These are phyloP conservation scores for Akabosia matsudoensis DNA, from an alignment of 1,140 invertebrate species.

Conservation along the genomic window DNA sequence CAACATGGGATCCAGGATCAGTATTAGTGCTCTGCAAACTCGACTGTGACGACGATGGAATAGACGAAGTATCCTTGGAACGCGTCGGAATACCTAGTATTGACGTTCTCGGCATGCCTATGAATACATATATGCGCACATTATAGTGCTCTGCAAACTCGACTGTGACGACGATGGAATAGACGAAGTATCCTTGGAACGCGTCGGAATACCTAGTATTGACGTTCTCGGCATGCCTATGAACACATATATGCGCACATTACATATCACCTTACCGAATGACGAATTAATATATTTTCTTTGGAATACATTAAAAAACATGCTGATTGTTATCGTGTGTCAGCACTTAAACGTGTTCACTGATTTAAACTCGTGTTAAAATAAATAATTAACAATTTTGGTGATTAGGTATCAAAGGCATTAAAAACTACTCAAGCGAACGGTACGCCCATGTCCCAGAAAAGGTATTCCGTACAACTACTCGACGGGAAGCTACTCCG, in stretches of 20 bases:
- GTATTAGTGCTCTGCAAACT: constrained; percentile 35
- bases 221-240: constrained; percentile 76
- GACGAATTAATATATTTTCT: too few relatives aligned
- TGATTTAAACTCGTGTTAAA: too few relatives aligned
- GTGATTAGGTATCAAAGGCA: too few relatives aligned
- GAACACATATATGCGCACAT: too few relatives aligned
- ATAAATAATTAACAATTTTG: too few relatives aligned
- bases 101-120: constrained; percentile 74
- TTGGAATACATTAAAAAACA: not conserved
- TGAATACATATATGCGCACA: too few relatives aligned
- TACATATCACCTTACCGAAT: too few relatives aligned
- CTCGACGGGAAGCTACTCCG: too few relatives aligned
- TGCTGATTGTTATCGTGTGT: constrained; percentile 6
- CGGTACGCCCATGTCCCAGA: too few relatives aligned
- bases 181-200: constrained; percentile 64
- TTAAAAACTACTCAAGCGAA: too few relatives aligned
- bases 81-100: constrained; percentile 71
- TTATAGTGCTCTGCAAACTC: constrained; percentile 37
- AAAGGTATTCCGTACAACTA: too few relatives aligned
- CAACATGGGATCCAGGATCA: constrained; percentile 26
- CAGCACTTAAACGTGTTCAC: not conserved
- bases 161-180: constrained; percentile 53
- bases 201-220: constrained; percentile 69
- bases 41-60: constrained; percentile 52
- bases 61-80: constrained; percentile 63